Base-by-base conservation (phyloP, 2,888 invertebrate genomes). In the Chrysolina americana region DNA sequence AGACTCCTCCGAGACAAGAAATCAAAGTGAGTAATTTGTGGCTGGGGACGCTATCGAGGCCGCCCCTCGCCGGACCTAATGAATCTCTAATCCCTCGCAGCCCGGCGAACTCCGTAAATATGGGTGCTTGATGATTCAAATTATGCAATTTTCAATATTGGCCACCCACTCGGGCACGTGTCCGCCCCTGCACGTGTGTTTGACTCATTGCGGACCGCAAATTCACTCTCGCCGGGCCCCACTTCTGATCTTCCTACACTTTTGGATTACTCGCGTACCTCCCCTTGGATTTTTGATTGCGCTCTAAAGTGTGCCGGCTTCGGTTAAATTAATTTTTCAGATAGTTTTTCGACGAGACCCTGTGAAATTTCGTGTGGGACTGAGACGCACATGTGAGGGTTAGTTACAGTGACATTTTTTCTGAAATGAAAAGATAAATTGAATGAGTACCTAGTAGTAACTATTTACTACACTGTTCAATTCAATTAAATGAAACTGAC, bases 81-180 rank as follows among this genome's bases (percentile, higher is more conserved):
- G 87, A 87, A 86, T 86, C 85, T 83, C 85, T 86, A 87, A 86
- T 87, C 86, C 85, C 85, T 81, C 81, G 71, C 79, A 81, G 79
- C 80, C 80, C 77, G 41, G 11, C 50, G 64, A 59, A 48, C 53
- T 41, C 53, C 68, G 74, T 81, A 83, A 84, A 84, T 84, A 84
- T 83, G 83, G 83, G 81, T 81, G 84, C 86, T 86, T 86, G 86
- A 87, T 86, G 87, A 87, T 87, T 86, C 88, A 87, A 88, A 89
- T 89, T 89, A 89, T 89, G 89, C 88, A 89, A 89, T 89, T 89
- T 89, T 88, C 88, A 88, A 89, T 88, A 88, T 88, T 88, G 88
- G 87, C 88, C 89, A 88, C 89, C 89, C 88, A 88, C 87, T 88
- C 85, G 83, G 88, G 83, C 89, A 89, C 89, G 89, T 89, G 89